Evolutionary conservation across 2,888 invertebrate species (phyloP).

Genomic region (Gisinianus flammeolus): DNA sequence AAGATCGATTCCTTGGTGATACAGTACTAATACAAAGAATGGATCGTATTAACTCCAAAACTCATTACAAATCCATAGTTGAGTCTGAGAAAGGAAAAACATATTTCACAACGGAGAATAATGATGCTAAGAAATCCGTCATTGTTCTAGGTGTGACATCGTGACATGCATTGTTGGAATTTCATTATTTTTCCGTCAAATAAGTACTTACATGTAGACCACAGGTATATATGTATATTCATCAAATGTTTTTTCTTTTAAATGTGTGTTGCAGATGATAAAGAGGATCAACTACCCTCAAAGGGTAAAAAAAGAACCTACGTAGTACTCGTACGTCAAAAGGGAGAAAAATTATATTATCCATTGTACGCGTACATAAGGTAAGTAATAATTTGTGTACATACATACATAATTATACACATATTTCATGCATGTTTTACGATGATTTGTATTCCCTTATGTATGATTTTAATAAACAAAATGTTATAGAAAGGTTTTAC

Average conservation of each 20-base stretch:
- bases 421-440: background rate
- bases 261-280: too few species aligned
- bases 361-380: background rate
- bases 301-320: background rate
- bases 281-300: background rate
- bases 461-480: background rate
- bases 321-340: background rate
- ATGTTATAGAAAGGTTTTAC: background rate
- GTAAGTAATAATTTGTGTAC: background rate
- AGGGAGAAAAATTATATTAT: background rate
- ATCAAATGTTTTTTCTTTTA: too few species aligned
- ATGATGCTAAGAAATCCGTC: background rate
- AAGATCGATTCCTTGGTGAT: background rate
- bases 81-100: background rate
- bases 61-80: background rate
- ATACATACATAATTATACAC: background rate
- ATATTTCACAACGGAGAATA: background rate
- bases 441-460: background rate
- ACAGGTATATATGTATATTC: too few species aligned
- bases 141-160: too few species aligned
- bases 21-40: background rate
- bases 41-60: background rate
- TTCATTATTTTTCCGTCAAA: too few species aligned
- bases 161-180: too few species aligned
- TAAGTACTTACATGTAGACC: too few species aligned